Conservation (phyloP, 2,113 vertebrate genomes). For the Chlamydotis undulata region DNA sequence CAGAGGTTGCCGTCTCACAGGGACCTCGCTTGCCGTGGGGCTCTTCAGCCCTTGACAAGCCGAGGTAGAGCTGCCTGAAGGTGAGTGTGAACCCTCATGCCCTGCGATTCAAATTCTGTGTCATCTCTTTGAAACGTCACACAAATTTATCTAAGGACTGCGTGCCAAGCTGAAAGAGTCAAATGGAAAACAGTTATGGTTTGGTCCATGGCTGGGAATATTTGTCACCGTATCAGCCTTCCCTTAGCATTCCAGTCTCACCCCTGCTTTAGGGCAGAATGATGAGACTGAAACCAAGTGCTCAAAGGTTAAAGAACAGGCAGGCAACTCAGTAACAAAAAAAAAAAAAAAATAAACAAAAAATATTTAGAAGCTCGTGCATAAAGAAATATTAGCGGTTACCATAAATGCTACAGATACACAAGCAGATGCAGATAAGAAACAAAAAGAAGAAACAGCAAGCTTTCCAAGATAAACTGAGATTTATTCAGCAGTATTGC, state of each 20-base stretch:
- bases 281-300: neutral
- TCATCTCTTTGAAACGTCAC: neutral
- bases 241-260: neutral
- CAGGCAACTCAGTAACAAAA: neutral
- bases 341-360: neutral
- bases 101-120: fast-evolving
- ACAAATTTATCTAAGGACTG: neutral
- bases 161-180: fast-evolving
- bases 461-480: neutral
- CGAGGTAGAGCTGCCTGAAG: neutral
- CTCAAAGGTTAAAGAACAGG: neutral
- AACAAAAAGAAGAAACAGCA: neutral
- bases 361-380: neutral
- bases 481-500: neutral
- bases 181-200: neutral
- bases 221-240: neutral
- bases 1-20: neutral
- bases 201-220: neutral
- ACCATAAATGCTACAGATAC: neutral
- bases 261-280: neutral
- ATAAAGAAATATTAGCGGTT: neutral
- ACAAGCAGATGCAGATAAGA: neutral
- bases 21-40: fast-evolving
- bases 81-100: fast-evolving
- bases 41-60: neutral